Percentiles rank a stretch among this genome's conserved stretches.
These are phyloP conservation scores for Torymus auratus DNA, from an alignment of 2,888 invertebrate genomes.

Conservation along the genomic window DNA sequence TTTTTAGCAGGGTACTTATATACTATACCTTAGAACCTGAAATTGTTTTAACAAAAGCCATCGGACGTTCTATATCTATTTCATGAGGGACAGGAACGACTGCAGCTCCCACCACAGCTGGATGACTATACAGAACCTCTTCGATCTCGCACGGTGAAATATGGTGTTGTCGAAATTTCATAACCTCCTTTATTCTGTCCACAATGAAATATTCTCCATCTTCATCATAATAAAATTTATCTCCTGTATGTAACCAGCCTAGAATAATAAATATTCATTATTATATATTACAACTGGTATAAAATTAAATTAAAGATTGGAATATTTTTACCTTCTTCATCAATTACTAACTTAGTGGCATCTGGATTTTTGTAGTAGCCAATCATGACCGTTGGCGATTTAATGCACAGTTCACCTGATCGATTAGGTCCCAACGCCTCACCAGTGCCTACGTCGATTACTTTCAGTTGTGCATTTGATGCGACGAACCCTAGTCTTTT, in stretches of 20 bases:
- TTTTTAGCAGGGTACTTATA: no score
- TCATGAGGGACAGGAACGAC: no score
- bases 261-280: conserved; percentile 31
- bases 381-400: conserved; percentile 56
- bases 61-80: no score
- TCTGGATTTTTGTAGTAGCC: conserved; percentile 59
- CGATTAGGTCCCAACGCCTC: conserved; percentile 50
- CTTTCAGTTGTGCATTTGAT: conserved; percentile 50
- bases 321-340: conserved; percentile 65
- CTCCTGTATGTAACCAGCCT: conserved; percentile 72
- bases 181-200: no score
- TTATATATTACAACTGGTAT: neutral
- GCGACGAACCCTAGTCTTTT: conserved; percentile 51
- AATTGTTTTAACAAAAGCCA: no score
- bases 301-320: neutral
- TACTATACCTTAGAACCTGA: no score
- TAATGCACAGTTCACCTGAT: conserved; percentile 59
- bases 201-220: no score
- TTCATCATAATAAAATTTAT: no score
- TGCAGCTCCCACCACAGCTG: no score
- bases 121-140: no score
- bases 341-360: conserved; percentile 59
- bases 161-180: no score
- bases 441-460: conserved; percentile 52
- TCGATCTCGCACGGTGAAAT: no score